These are phyloP conservation scores for Spodoptera litura DNA, from an alignment of 1,140 invertebrate genomes.

Conservation along the genomic window DNA sequence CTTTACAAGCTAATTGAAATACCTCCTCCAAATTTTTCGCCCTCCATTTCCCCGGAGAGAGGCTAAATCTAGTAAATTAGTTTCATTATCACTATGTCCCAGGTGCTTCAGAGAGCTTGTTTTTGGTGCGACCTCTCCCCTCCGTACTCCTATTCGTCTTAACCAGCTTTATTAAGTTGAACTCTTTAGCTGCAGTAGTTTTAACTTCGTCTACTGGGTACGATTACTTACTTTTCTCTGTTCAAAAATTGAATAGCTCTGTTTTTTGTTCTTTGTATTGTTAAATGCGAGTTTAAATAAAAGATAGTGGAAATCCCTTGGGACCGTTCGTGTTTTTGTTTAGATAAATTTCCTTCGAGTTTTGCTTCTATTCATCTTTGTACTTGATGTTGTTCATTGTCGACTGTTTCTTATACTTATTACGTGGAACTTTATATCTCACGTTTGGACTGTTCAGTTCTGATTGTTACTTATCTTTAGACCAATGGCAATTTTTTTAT, in stretches of 20 bases:
- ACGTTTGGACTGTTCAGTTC: too few relatives aligned
- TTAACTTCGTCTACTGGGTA: slow-evolving; percentile 44
- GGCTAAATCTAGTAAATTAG: slow-evolving; percentile 70
- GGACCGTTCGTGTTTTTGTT: slow-evolving; percentile 22
- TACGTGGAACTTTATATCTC: too few relatives aligned
- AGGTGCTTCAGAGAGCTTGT: slow-evolving; percentile 65
- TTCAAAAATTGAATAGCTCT: slow-evolving; percentile 31
- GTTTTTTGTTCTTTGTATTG: slow-evolving; percentile 26
- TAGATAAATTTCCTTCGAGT: slow-evolving; percentile 15
- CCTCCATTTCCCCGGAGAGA: not conserved
- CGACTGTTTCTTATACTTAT: slow-evolving; percentile 2
- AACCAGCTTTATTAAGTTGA: slow-evolving; percentile 54
- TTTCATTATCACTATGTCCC: slow-evolving; percentile 71
- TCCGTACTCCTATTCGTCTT: slow-evolving; percentile 37
- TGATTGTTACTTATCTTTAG: too few relatives aligned
- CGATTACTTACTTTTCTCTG: slow-evolving; percentile 46
- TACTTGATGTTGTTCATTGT: not conserved
- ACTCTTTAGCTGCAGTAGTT: slow-evolving; percentile 51
- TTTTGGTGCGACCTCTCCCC: slow-evolving; percentile 43
- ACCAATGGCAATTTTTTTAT: too few relatives aligned
- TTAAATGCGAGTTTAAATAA: slow-evolving; percentile 17
- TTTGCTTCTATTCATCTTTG: not conserved
- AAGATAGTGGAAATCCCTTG: slow-evolving; percentile 12
- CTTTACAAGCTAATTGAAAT: slow-evolving; percentile 22
- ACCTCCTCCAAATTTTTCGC: slow-evolving; percentile 35